Evolutionary conservation across 1,140 invertebrate genomes (phyloP).

Genomic region (Cydia splendana): DNA sequence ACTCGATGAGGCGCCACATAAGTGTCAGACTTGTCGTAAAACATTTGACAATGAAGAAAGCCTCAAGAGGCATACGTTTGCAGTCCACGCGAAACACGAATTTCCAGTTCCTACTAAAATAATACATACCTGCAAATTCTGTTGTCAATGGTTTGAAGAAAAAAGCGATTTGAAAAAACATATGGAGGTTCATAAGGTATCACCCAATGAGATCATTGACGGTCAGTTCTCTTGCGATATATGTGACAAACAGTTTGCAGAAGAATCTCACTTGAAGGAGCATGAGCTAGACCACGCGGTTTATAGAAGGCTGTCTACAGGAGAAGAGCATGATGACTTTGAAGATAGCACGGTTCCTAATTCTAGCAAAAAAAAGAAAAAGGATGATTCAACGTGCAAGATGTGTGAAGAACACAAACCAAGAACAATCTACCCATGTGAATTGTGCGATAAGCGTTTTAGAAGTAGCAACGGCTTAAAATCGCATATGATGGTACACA

Average conservation of each 20-base stretch:
- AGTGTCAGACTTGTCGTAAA: not conserved
- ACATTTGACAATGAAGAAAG: slow-evolving; percentile 3
- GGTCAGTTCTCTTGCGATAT: not conserved
- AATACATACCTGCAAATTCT: slow-evolving; percentile 11
- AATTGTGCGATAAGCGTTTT: not conserved
- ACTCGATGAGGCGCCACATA: not conserved
- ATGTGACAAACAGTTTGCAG: slow-evolving; percentile 8
- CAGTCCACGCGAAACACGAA: not conserved
- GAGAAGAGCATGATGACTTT: not conserved
- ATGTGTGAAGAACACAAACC: not conserved
- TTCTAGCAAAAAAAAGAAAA: not conserved
- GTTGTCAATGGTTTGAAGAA: slow-evolving; percentile 1
- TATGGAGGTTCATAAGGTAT: slow-evolving; percentile 15
- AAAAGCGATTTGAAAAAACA: not conserved
- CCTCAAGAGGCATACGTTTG: slow-evolving; percentile 4
- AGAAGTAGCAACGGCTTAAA: slow-evolving; percentile 3
- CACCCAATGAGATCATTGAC: slow-evolving; percentile 6
- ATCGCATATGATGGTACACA: slow-evolving; percentile 4
- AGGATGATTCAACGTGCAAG: not conserved
- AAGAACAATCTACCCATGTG: not conserved
- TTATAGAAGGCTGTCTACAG: not conserved
- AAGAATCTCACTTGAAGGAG: slow-evolving; percentile 10
- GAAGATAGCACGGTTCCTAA: not conserved
- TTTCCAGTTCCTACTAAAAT: slow-evolving; percentile 11
- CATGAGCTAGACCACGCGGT: not conserved